Percentiles rank a stretch among this genome's conserved stretches.
Evolutionary conservation across 2,888 invertebrate species (phyloP).

Genomic region (Protula sp.): DNA sequence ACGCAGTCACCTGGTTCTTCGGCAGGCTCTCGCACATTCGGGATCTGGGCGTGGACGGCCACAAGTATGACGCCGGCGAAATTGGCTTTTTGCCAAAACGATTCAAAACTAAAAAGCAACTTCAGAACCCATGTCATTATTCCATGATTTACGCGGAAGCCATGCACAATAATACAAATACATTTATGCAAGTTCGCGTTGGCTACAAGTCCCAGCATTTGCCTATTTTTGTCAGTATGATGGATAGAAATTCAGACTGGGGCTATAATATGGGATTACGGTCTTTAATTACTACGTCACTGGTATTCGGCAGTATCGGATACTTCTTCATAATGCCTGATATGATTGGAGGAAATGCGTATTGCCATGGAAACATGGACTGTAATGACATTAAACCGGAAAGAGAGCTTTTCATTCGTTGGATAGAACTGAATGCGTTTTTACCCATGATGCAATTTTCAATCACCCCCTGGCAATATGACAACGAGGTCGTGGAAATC

Average conservation of each 20-base stretch:
- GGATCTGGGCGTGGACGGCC: slow-evolving; percentile 73
- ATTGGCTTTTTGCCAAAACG: slow-evolving; percentile 28
- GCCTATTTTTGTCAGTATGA: slow-evolving; percentile 72
- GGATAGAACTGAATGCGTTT: slow-evolving; percentile 82
- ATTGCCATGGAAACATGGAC: slow-evolving; percentile 4
- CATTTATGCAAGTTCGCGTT: slow-evolving; percentile 69
- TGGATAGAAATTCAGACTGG: slow-evolving; percentile 68
- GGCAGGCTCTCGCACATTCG: slow-evolving; percentile 63
- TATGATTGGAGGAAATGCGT: slow-evolving; percentile 77
- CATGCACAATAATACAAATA: slow-evolving; percentile 7
- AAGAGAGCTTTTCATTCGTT: slow-evolving; percentile 65
- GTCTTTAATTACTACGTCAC: slow-evolving; percentile 77
- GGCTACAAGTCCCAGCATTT: slow-evolving; percentile 75
- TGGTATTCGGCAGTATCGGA: slow-evolving; percentile 66
- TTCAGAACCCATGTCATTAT: slow-evolving; percentile 30
- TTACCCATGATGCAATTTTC: slow-evolving; percentile 88
- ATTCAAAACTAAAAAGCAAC: slow-evolving; percentile 18
- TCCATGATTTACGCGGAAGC: slow-evolving; percentile 30
- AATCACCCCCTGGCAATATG: slow-evolving; percentile 81
- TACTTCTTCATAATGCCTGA: slow-evolving; percentile 88
- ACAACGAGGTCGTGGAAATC: slow-evolving; percentile 57
- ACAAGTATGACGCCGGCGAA: slow-evolving; percentile 74
- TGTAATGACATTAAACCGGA: slow-evolving; percentile 60
- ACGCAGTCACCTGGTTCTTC: slow-evolving; percentile 69
- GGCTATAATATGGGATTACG: slow-evolving; percentile 68